Evolutionary conservation across 1,140 invertebrate species (phyloP), one percentile per base, ranked within the genome.

Genomic region (Polypedilum pembai): DNA sequence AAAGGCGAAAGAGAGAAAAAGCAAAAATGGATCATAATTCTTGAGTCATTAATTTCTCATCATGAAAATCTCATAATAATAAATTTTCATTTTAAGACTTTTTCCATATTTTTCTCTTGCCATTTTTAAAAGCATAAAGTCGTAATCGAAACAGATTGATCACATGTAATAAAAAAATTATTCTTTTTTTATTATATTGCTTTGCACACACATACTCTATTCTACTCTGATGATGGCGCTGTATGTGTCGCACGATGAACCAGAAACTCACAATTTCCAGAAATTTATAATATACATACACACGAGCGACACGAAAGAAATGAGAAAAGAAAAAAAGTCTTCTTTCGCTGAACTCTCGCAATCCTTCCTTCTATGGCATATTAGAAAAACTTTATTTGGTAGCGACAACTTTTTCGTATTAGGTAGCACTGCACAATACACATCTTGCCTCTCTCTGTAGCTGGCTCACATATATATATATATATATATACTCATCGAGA

Each of bases 1-100:
- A 33, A 33, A 33, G 24, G n/a, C n/a, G n/a, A 33, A 3, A 33
- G 24, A 33, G 24, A 56, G n/a, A 56, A 18, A 18, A 69, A n/a
- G n/a, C n/a, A n/a, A n/a, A 69, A 69, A 69, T 69, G 65, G 65
- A 69, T 69, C 65, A 69, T 21, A 69, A 69, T 69, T 69, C 20
- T 69, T 69, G 65, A 69, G 17, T 18, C 65, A 69, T 69, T 69
- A 69, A 69, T 69, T 69, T 69, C 17, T 21, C 65, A 18, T 69
- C 65, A 56, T 56, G 45, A 56, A 56, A 56, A 56, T 12, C 45
- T n/a, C 45, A 69, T 69, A 69, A 69, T 21, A n/a, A 20, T 69
- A 69, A 69, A 69, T 69, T 69, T 69, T 69, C 65, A 20, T 20
- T 18, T 69, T 18, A 20, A 15, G 45, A 56, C n/a, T 56, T n/a